phyloP scores from a whole-genome alignment of 2,113 vertebrate genomes.

The Oryzias celebensis region DNA sequence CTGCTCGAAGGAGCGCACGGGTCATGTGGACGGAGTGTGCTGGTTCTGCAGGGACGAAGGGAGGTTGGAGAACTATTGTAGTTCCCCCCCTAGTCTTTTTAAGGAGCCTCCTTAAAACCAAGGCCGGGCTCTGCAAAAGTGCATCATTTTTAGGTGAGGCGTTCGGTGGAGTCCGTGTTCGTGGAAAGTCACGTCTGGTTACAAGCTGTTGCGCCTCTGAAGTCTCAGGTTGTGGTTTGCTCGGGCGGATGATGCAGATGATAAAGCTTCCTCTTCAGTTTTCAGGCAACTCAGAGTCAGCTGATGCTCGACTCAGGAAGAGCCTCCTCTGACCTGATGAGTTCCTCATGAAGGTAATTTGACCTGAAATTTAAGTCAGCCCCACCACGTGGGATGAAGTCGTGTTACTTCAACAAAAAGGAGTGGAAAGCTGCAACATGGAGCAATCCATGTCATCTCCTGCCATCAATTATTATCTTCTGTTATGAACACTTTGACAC shows the following conservation, averaged over 20 bases:
- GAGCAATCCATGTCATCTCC: not conserved
- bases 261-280: not conserved
- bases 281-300: not conserved
- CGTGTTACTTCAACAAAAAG: not conserved
- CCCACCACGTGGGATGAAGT: not conserved
- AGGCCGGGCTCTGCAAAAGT: not conserved
- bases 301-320: too few relatives aligned
- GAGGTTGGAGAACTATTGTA: too few relatives aligned
- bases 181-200: constrained; percentile 9
- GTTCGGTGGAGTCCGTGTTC: too few relatives aligned
- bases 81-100: too few relatives aligned
- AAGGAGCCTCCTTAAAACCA: not conserved
- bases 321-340: not conserved
- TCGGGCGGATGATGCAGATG: constrained; percentile 7
- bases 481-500: too few relatives aligned
- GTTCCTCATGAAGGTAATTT: not conserved
- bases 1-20: constrained; percentile 1
- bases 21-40: not conserved
- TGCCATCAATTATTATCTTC: too few relatives aligned
- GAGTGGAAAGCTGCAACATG: not conserved
- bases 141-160: constrained; percentile 1
- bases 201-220: constrained; percentile 2
- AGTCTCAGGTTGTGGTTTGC: too few relatives aligned
- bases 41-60: not conserved
- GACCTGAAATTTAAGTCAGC: not conserved